A percentile compares a stretch with the other conserved stretches of the same genome.
These are phyloP conservation scores for Himalopsyche japonica DNA, from an alignment of 2,888 invertebrate genomes.

Conservation along the genomic window DNA sequence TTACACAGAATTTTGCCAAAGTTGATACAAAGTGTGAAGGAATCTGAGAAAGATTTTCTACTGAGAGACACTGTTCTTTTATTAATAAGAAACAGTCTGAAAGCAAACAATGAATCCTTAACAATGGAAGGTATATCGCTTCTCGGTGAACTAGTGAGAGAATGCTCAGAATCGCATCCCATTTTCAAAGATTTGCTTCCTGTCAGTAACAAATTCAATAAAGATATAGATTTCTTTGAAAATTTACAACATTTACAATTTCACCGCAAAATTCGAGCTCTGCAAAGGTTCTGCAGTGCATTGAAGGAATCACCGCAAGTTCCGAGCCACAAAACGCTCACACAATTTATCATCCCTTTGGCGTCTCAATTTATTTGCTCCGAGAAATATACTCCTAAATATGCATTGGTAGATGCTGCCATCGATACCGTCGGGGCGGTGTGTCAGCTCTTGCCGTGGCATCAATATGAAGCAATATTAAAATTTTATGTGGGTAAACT, in stretches of 20 bases:
- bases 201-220: slow-evolving; percentile 70
- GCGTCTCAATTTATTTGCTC: slow-evolving; percentile 79
- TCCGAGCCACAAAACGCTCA: slow-evolving; percentile 72
- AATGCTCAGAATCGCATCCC: slow-evolving; percentile 71
- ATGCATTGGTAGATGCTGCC: slow-evolving; percentile 81
- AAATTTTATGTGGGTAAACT: slow-evolving; percentile 80
- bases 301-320: slow-evolving; percentile 64
- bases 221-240: slow-evolving; percentile 92
- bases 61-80: slow-evolving; percentile 74
- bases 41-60: slow-evolving; percentile 67
- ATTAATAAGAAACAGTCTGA: slow-evolving; percentile 73
- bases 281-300: slow-evolving; percentile 73
- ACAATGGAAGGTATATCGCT: slow-evolving; percentile 79
- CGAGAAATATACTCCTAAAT: slow-evolving; percentile 75
- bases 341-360: slow-evolving; percentile 84
- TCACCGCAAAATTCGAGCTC: slow-evolving; percentile 82
- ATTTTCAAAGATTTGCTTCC: slow-evolving; percentile 72
- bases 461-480: slow-evolving; percentile 81
- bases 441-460: slow-evolving; percentile 83
- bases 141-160: slow-evolving; percentile 74
- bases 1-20: slow-evolving; percentile 70
- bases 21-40: slow-evolving; percentile 62
- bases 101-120: slow-evolving; percentile 69
- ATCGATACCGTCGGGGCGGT: slow-evolving; percentile 79
- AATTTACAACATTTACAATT: slow-evolving; percentile 87